Percentiles rank a stretch among this genome's conserved stretches.
Conservation (phyloP, 2,888 invertebrate genomes). For the Archips xylosteana region DNA sequence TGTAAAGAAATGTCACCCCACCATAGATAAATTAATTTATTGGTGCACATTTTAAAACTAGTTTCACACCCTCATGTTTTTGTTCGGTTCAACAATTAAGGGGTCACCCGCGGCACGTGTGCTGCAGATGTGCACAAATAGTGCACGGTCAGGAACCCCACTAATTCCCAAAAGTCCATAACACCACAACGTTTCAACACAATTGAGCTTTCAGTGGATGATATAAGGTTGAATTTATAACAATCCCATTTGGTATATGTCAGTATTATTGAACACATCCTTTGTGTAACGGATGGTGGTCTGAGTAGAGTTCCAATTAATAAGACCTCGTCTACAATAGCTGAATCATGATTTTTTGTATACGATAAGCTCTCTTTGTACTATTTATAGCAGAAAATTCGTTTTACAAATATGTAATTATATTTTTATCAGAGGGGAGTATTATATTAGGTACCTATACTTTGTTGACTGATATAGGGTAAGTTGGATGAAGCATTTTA, state of each 20-base stretch:
- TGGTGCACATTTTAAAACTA: constrained; percentile 28
- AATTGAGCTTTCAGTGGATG: not conserved
- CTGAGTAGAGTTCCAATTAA: constrained; percentile 34
- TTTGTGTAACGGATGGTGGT: constrained; percentile 13
- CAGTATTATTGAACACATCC: constrained; percentile 2
- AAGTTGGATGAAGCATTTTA: constrained; percentile 25
- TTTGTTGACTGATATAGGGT: constrained; percentile 24
- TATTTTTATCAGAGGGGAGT: constrained; percentile 28
- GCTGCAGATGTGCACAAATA: constrained; percentile 68
- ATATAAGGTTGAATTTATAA: not conserved
- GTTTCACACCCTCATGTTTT: constrained; percentile 31
- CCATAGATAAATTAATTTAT: constrained; percentile 32
- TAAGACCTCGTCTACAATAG: constrained; percentile 30
- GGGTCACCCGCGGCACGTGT: constrained; percentile 64
- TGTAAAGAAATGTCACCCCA: constrained; percentile 1
- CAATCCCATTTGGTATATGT: not conserved
- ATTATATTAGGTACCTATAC: not conserved
- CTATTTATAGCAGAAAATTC: not conserved
- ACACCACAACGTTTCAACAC: not conserved
- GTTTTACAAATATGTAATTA: constrained; percentile 8
- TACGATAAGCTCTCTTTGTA: constrained; percentile 30
- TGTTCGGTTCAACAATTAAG: constrained; percentile 38
- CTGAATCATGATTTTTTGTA: constrained; percentile 34
- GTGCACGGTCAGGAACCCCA: constrained; percentile 55
- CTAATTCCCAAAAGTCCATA: not conserved